Evolutionary conservation across 2,888 invertebrate species (phyloP).

Genomic region (Rutpela maculata): DNA sequence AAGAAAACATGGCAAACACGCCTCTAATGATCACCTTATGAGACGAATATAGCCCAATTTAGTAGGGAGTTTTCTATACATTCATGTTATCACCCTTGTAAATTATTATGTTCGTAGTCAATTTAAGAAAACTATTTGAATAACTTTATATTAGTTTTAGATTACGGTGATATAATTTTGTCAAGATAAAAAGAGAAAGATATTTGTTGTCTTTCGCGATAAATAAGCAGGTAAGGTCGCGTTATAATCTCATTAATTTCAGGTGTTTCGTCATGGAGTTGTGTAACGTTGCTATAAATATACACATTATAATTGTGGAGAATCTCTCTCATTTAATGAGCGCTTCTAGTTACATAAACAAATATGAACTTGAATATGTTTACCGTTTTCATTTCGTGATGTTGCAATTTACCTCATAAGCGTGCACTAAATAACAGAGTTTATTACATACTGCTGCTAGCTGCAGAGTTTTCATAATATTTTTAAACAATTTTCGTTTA

Average conservation of each 20-base stretch:
- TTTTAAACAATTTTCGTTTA: too few relatives aligned
- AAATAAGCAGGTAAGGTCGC: not conserved
- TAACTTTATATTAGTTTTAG: not conserved
- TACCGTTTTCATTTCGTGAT: not conserved
- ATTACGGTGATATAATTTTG: not conserved
- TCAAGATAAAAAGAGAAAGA: not conserved
- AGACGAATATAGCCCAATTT: too few relatives aligned
- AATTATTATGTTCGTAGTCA: too few relatives aligned
- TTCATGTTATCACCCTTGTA: too few relatives aligned
- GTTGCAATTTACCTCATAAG: not conserved
- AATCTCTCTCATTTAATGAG: constrained; percentile 14
- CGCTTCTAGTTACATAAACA: constrained; percentile 21
- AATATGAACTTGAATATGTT: constrained; percentile 23
- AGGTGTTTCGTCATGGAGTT: not conserved
- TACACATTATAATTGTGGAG: constrained; percentile 11
- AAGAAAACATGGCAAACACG: too few relatives aligned
- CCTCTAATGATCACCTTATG: too few relatives aligned
- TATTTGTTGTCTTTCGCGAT: not conserved
- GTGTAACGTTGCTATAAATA: constrained; percentile 12
- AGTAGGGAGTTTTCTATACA: too few relatives aligned
- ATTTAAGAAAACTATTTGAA: too few relatives aligned
- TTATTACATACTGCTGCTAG: not conserved
- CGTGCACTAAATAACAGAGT: not conserved
- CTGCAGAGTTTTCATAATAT: not conserved
- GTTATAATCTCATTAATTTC: constrained; percentile 13